A percentile compares a stretch with the other conserved stretches of the same genome.
Evolutionary conservation across 1,140 invertebrate species (phyloP).

Genomic region (Diplogasteroides magnus): DNA sequence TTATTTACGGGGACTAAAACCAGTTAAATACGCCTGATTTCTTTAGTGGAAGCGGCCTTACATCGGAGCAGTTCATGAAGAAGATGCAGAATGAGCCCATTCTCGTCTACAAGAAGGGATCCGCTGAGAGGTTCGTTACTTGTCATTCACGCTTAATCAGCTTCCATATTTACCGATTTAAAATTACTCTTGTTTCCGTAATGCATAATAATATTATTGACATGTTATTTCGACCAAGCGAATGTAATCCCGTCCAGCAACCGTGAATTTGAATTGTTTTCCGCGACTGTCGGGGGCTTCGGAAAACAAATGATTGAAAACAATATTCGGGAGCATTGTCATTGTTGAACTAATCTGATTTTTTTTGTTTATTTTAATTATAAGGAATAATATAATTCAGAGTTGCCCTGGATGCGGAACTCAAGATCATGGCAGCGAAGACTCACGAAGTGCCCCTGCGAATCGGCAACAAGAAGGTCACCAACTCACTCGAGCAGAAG

Average conservation of each 20-base stretch:
- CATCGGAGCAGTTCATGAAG: constrained; percentile 54
- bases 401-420: constrained; percentile 61
- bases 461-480: constrained; percentile 49
- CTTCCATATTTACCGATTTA: neutral
- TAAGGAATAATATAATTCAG: neutral
- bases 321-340: no score
- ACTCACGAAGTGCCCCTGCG: constrained; percentile 41
- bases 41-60: constrained; percentile 37
- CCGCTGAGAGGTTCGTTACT: constrained; percentile 66
- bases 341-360: neutral
- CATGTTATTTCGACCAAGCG: no score
- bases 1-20: neutral
- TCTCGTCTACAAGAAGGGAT: constrained; percentile 71
- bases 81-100: constrained; percentile 61
- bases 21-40: neutral
- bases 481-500: constrained; percentile 36
- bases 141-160: neutral
- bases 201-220: no score
- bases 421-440: constrained; percentile 61
- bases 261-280: no score
- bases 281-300: no score
- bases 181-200: no score
- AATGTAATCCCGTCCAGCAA: no score
- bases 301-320: no score
- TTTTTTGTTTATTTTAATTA: no score